Evolutionary conservation across 1,140 invertebrate species (phyloP).

Genomic region (Meloidogyne exigua): DNA sequence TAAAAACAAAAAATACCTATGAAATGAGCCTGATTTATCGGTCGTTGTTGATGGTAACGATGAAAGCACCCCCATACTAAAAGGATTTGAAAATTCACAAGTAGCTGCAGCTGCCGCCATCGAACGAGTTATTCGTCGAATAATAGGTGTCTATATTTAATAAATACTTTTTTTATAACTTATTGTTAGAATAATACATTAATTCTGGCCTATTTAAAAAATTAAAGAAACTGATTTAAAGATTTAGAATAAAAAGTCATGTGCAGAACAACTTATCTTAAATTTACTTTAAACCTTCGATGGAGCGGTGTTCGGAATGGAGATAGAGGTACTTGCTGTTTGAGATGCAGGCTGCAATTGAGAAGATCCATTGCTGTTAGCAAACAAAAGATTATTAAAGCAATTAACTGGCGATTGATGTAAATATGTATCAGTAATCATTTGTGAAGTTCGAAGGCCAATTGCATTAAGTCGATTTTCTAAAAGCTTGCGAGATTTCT

Average conservation of each 20-base stretch:
- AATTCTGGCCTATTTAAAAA: too few species aligned
- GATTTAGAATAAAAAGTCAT: too few species aligned
- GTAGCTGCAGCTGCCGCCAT: slow-evolving; percentile 20
- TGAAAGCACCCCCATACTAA: slow-evolving; percentile 13
- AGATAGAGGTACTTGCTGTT: not conserved
- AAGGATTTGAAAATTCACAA: not conserved
- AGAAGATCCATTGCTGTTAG: slow-evolving; percentile 1
- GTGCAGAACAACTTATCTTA: not conserved
- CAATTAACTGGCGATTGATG: slow-evolving; percentile 3
- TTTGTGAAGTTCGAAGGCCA: not conserved
- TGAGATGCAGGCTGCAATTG: not conserved
- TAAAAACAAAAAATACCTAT: not conserved
- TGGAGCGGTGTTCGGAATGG: not conserved
- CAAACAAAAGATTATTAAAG: not conserved
- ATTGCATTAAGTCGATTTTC: not conserved
- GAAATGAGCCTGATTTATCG: slow-evolving; percentile 16
- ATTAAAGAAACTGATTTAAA: too few species aligned
- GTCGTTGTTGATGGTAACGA: not conserved
- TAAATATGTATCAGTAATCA: not conserved
- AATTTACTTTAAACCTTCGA: not conserved
- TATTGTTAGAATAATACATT: too few species aligned
- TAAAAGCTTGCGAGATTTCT: not conserved
- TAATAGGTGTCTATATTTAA: not conserved
- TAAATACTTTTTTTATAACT: too few species aligned
- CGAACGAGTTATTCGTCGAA: slow-evolving; percentile 4